Evolutionary conservation across 1,140 invertebrate genomes (phyloP).

Genomic region (Hyposmocoma kahamanoa): DNA sequence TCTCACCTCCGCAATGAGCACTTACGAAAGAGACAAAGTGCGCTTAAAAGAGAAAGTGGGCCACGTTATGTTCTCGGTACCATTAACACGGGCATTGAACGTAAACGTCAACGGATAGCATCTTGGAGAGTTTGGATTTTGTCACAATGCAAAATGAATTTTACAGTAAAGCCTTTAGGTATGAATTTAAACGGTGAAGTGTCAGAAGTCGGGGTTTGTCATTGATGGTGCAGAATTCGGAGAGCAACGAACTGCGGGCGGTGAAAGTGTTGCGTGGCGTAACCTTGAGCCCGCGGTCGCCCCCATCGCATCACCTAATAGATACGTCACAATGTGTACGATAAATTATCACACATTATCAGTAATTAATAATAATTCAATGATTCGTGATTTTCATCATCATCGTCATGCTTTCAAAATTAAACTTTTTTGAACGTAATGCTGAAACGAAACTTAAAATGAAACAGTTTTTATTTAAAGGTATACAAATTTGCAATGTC

Average conservation of each 20-base stretch:
- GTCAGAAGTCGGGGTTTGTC: constrained; percentile 27
- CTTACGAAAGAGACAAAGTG: constrained; percentile 54
- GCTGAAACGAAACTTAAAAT: no score
- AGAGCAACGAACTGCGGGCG: constrained; percentile 62
- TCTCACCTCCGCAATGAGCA: constrained; percentile 20
- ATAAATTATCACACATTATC: no score
- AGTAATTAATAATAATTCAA: constrained; percentile 14
- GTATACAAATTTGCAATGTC: no score
- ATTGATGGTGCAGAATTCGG: constrained; percentile 64
- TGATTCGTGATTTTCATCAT: constrained; percentile 15
- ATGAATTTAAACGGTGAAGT: constrained; percentile 17
- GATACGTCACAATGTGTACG: constrained; percentile 47
- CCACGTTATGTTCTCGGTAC: constrained; percentile 67
- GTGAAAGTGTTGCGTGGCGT: constrained; percentile 65
- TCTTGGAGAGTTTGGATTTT: constrained; percentile 17
- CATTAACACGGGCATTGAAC: constrained; percentile 69
- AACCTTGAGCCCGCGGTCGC: constrained; percentile 58
- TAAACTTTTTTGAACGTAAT: no score
- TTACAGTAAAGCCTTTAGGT: not conserved
- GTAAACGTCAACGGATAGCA: constrained; percentile 55
- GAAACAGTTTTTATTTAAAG: no score
- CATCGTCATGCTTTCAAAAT: no score
- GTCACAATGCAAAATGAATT: not conserved
- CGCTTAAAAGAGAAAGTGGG: constrained; percentile 72
- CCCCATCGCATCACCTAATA: constrained; percentile 48